Percentiles rank a stretch among this genome's conserved stretches.
Evolutionary conservation across 2,888 invertebrate genomes (phyloP).

Genomic region (Callosobruchus maculatus): DNA sequence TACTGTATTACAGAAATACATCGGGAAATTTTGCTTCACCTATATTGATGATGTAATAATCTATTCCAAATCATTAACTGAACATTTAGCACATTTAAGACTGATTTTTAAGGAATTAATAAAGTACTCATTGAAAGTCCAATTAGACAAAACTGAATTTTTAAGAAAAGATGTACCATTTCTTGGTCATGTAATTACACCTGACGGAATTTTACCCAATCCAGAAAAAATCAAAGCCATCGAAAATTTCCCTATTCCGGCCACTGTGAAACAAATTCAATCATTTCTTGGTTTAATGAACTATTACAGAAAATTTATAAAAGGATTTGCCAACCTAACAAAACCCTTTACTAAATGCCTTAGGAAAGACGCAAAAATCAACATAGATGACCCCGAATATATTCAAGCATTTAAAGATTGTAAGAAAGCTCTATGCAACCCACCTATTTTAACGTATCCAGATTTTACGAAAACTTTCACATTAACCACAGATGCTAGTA

Average conservation of each 20-base stretch:
- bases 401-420: slow-evolving; percentile 6
- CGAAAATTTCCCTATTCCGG: slow-evolving; percentile 21
- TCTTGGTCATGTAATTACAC: slow-evolving; percentile 37
- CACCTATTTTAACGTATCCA: slow-evolving; percentile 5
- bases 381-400: slow-evolving; percentile 2
- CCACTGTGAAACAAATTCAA: slow-evolving; percentile 32
- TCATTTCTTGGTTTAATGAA: slow-evolving; percentile 25
- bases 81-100: neutral
- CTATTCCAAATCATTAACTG: slow-evolving; percentile 7
- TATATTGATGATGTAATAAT: slow-evolving; percentile 34
- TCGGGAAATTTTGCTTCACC: slow-evolving; percentile 18
- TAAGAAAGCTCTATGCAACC: slow-evolving; percentile 2
- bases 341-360: slow-evolving; percentile 20
- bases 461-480: slow-evolving; percentile 8
- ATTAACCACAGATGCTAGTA: slow-evolving; percentile 9
- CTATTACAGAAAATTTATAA: slow-evolving; percentile 22
- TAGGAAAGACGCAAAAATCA: slow-evolving; percentile 14
- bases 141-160: slow-evolving; percentile 31
- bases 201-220: slow-evolving; percentile 36
- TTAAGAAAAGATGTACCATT: slow-evolving; percentile 30
- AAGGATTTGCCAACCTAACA: slow-evolving; percentile 19
- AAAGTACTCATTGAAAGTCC: slow-evolving; percentile 26
- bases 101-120: slow-evolving; percentile 5
- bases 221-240: slow-evolving; percentile 33
- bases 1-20: neutral